Evolutionary conservation across 2,888 invertebrate species (phyloP), one percentile per base, ranked within the genome.

Genomic region (Aspidapion aeneum): DNA sequence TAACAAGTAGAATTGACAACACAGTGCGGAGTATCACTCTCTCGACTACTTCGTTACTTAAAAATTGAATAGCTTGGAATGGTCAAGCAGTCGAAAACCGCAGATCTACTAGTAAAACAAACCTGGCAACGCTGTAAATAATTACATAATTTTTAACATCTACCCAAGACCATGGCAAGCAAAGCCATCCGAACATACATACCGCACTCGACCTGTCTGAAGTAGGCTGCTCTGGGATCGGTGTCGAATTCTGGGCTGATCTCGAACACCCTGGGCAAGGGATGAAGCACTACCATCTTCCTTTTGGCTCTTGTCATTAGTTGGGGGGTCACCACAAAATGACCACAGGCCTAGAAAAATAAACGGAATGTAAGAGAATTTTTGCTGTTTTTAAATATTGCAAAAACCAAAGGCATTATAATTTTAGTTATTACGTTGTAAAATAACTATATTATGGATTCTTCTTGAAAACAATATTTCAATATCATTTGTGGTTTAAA

Each of bases 151-250:
- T 52, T 9, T 75, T 70, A 79, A 69, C 76, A 78, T 71, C 73
- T 79, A 58, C 94, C 94, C 16, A 96, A 85, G 1, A 97, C 90
- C 87, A 95, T 92, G 1, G 96, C 90, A 18, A 99, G 82, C 1
- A 99, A 82, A 0, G 99, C 98, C 99, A 99, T 99, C 59, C 99
- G 87, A 18, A 99, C 94, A 76, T 94, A 99, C 90, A 99, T 93
- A 67, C 99, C 99, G 76, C 94, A 93, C 79, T 98, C 96, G 0
- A 96, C 97, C 82, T 99, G 99, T 18, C 98, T 85, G 85, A 99
- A 99, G 81, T 99, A 99, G 0, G 98, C 98, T 0, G 99, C 98
- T 58, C 99, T 85, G 0, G 96, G 95, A 81, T 99, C 99, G 0
- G 89, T 89, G 81, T 99, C 99, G 73, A 99, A 93, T 71, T 96